Base-by-base conservation (phyloP, 2,113 vertebrate genomes). In the Scomber scombrus region DNA sequence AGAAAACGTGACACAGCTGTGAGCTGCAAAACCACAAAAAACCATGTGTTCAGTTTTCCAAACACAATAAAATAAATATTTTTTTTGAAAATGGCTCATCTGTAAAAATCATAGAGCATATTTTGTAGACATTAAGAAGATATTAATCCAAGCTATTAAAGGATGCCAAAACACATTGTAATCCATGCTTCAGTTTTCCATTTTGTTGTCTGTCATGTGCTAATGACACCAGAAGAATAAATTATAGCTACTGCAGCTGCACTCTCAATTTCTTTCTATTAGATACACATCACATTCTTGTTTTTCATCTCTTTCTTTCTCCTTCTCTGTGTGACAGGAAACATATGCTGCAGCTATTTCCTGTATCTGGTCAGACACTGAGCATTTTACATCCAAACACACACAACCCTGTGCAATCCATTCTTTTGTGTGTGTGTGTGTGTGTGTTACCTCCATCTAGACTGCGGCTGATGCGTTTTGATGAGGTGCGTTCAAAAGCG, bases 321-420 rank as follows among this genome's bases (percentile, higher is more conserved):
- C 54, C 3, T 11, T 21, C 49, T 68, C 10, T 4, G 51, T 66
- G 78, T 69, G 79, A 91, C 85, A 93, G 94, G 93, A 94, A 93
- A 94, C 93, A 90, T 75, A 90, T 91, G 90, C 82, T 81, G 64
- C 75, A 89, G 90, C 86, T 82, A 93, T 93, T 94, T 95, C 94
- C 94, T 93, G 88, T 92, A 89, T 93, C 89, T 90, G 78, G 26
- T 89, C 81, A 43, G 75, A 78, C 79, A 75, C 75, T 0, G 7
- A 71, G 72, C 63, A 10, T 80, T 85, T 69, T 19, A 72, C 68
- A 71, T 45, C 15, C 72, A 77, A 61, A 76, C 23, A 52, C 67
- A 57, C 40, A 51, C 16, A n/a, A 16, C 18, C 61, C 45, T 23
- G 11, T 2, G 10, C 29, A 67, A 64, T 75, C 45, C 23, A 31